phyloP scores from a whole-genome alignment of 2,888 invertebrate genomes.

The Trichogramma evanescens region DNA sequence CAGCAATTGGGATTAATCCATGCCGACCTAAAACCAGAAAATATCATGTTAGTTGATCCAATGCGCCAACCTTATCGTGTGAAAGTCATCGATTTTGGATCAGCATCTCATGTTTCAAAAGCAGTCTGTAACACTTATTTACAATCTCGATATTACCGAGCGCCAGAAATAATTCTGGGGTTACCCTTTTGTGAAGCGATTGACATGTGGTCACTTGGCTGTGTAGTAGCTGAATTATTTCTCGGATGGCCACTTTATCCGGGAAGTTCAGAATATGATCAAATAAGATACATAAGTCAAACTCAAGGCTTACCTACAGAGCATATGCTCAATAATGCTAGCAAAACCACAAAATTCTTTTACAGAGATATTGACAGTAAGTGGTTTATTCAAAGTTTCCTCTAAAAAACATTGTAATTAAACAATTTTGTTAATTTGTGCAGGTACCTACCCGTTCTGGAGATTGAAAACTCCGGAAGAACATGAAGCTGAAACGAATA shows the following conservation, averaged over 20 bases:
- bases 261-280: constrained; percentile 98
- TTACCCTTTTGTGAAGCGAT: constrained; percentile 99
- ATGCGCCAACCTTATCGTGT: constrained; percentile 96
- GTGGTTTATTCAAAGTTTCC: constrained; percentile 34
- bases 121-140: constrained; percentile 99
- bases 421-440: not conserved
- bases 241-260: constrained; percentile 99
- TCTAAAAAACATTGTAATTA: not conserved
- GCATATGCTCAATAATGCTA: constrained; percentile 93
- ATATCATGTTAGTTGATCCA: constrained; percentile 99
- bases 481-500: constrained; percentile 94
- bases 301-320: constrained; percentile 97
- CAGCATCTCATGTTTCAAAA: constrained; percentile 98
- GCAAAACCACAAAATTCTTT: constrained; percentile 98
- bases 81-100: constrained; percentile 99
- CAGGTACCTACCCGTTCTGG: constrained; percentile 74
- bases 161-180: constrained; percentile 94
- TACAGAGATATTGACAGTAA: constrained; percentile 88
- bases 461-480: constrained; percentile 92
- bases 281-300: constrained; percentile 93
- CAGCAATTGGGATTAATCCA: constrained; percentile 98
- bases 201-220: constrained; percentile 99
- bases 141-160: constrained; percentile 96
- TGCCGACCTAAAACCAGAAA: constrained; percentile 99
- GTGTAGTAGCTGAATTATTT: constrained; percentile 98